Evolutionary conservation across 1,140 invertebrate species (phyloP).

Genomic region (Oreohelix idahoensis): DNA sequence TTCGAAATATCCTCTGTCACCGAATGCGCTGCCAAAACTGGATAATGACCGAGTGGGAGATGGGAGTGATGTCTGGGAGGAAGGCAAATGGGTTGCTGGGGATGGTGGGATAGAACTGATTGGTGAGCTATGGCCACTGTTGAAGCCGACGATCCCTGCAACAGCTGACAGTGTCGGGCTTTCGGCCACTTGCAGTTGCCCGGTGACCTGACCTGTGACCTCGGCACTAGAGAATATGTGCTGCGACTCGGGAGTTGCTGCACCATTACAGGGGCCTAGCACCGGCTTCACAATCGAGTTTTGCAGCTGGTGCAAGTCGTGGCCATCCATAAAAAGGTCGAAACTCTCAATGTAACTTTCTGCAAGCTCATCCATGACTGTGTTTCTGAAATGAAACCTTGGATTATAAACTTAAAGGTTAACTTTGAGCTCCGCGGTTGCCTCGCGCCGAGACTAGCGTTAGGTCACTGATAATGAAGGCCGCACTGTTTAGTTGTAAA

Average conservation of each 20-base stretch:
- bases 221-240: slow-evolving; percentile 39
- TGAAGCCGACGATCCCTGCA: background rate
- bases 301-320: slow-evolving; percentile 58
- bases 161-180: slow-evolving; percentile 40
- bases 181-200: slow-evolving; percentile 25
- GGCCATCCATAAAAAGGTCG: slow-evolving; percentile 62
- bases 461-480: slow-evolving; percentile 44
- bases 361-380: slow-evolving; percentile 54
- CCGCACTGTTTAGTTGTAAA: slow-evolving; percentile 8
- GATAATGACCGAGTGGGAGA: slow-evolving; percentile 33
- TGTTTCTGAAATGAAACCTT: background rate
- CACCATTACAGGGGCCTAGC: slow-evolving; percentile 35
- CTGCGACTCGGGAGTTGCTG: slow-evolving; percentile 36
- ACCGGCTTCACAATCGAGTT: slow-evolving; percentile 46
- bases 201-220: slow-evolving; percentile 42
- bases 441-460: slow-evolving; percentile 40
- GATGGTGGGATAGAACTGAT: slow-evolving; percentile 36
- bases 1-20: slow-evolving; percentile 38
- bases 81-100: slow-evolving; percentile 20
- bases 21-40: slow-evolving; percentile 41
- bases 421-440: slow-evolving; percentile 47
- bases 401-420: slow-evolving; percentile 7
- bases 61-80: slow-evolving; percentile 33
- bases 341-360: slow-evolving; percentile 67
- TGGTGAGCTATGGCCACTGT: slow-evolving; percentile 19